Conservation (phyloP, 64 coral and sea anemone species). For the Astreopora myriophthalma region DNA sequence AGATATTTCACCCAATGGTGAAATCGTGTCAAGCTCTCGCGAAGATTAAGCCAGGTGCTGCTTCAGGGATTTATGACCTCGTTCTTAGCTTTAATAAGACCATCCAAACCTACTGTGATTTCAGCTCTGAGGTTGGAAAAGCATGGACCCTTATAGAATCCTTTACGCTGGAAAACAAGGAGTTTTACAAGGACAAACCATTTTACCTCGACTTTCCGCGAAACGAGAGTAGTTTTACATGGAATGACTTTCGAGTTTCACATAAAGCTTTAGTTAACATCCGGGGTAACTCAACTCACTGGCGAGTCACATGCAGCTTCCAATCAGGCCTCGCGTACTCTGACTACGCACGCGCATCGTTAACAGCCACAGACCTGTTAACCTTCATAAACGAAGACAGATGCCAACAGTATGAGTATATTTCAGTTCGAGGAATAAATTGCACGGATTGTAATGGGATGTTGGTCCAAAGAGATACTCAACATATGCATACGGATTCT, state of each 20-base stretch:
- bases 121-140: not conserved
- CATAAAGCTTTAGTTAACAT: conserved; percentile 21
- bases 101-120: conserved; percentile 8
- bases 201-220: conserved; percentile 26
- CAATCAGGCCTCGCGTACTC: conserved; percentile 1
- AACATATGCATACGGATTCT: conserved; percentile 37
- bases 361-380: conserved; percentile 6
- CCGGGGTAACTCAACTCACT: conserved; percentile 22
- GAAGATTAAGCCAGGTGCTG: not conserved
- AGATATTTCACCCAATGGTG: not conserved
- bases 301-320: conserved; percentile 27
- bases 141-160: conserved; percentile 66
- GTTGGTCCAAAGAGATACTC: not conserved
- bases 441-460: not conserved
- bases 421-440: conserved; percentile 22
- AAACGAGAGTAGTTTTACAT: conserved; percentile 15
- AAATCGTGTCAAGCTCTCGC: not conserved
- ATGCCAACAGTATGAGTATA: not conserved
- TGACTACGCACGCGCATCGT: conserved; percentile 27
- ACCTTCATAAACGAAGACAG: conserved; percentile 1
- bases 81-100: not conserved
- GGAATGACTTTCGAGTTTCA: not conserved
- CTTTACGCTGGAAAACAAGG: conserved; percentile 27
- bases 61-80: conserved; percentile 12
- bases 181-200: not conserved